Conservation (phyloP, 23 tunicate species). For the Halocynthia roretzi region DNA sequence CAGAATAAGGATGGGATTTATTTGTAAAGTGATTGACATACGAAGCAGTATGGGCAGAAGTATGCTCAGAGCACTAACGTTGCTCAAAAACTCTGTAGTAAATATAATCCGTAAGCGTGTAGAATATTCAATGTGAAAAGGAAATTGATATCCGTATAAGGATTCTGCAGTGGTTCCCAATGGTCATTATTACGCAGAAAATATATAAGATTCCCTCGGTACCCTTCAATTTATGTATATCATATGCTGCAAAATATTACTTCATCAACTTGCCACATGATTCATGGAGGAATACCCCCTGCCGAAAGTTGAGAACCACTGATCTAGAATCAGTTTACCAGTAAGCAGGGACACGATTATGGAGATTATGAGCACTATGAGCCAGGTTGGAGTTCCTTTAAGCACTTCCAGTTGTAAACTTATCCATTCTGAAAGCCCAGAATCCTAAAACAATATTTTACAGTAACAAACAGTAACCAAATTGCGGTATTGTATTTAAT, state of each 20-base stretch:
- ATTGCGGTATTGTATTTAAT: background rate
- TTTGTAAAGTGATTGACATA: constrained; percentile 16
- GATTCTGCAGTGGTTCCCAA: no score
- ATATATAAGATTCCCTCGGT: no score
- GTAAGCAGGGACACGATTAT: constrained; percentile 34
- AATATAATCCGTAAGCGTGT: background rate
- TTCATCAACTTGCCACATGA: no score
- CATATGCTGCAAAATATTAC: no score
- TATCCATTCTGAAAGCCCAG: constrained; percentile 48
- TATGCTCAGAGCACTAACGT: constrained; percentile 50
- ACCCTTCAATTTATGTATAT: no score
- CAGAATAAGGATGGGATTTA: constrained; percentile 41
- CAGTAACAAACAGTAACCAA: background rate
- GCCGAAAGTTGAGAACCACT: background rate
- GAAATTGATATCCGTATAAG: background rate
- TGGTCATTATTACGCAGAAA: background rate
- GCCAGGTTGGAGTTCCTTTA: constrained; percentile 21
- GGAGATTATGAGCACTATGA: constrained; percentile 35
- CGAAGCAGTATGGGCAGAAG: constrained; percentile 53
- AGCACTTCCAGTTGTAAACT: constrained; percentile 39
- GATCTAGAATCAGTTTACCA: constrained; percentile 20
- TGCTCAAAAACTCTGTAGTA: constrained; percentile 50
- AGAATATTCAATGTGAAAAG: background rate
- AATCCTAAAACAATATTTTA: constrained; percentile 16
- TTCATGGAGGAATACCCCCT: background rate